A percentile compares a stretch with the other conserved stretches of the same genome.
These are phyloP conservation scores for Sclerurus mexicanus DNA, from an alignment of 2,113 vertebrate genomes.

Conservation along the genomic window DNA sequence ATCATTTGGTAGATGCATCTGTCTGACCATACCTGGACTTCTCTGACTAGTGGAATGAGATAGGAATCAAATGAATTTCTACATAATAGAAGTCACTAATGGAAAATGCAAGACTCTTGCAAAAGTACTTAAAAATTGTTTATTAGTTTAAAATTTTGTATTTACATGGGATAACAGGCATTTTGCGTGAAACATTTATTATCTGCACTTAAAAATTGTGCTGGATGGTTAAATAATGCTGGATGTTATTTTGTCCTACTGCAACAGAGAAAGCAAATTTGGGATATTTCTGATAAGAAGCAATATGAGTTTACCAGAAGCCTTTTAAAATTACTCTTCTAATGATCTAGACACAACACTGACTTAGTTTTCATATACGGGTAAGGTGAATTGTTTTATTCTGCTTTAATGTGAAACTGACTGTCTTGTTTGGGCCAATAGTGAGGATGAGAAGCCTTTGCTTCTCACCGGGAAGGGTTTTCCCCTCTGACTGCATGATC, in stretches of 20 bases:
- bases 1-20: not conserved
- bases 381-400: not conserved
- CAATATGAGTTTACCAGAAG: not conserved
- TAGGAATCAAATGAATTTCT: not conserved
- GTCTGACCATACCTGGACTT: not conserved
- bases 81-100: not conserved
- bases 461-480: not conserved
- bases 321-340: not conserved
- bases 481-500: not conserved
- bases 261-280: not conserved
- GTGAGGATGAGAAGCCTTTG: not conserved
- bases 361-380: not conserved
- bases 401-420: not conserved
- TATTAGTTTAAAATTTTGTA: not conserved
- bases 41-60: not conserved
- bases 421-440: not conserved
- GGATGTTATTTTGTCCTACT: not conserved
- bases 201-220: not conserved
- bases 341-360: not conserved
- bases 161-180: not conserved
- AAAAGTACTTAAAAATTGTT: not conserved
- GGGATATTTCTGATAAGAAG: not conserved
- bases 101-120: not conserved
- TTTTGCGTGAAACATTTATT: slow-evolving; percentile 13
- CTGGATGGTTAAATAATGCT: not conserved